phyloP scores from a whole-genome alignment of 2,113 vertebrate genomes.

The Natator depressus region DNA sequence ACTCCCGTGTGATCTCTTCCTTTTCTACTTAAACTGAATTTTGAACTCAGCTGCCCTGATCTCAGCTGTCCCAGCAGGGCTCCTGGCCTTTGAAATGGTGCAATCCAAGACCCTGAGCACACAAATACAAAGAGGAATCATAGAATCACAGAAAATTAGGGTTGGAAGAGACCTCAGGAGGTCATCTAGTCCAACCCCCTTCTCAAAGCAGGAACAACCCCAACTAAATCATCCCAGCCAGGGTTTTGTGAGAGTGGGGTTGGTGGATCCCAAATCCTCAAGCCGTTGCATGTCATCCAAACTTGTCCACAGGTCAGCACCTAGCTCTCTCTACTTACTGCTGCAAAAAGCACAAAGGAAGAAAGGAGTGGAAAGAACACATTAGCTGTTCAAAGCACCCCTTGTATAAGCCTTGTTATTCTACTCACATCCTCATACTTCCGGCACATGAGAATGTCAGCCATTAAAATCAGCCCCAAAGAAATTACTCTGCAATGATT shows the following conservation, averaged over 20 bases:
- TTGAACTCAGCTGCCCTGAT: background rate
- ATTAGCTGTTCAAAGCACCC: background rate
- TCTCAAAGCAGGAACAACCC: too few species aligned
- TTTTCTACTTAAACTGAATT: background rate
- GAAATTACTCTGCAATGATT: background rate
- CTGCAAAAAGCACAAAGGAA: slow-evolving; percentile 32
- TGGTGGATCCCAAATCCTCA: background rate
- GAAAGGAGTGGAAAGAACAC: background rate
- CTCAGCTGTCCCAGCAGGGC: background rate
- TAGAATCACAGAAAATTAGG: too few species aligned
- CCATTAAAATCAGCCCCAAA: slow-evolving; percentile 11
- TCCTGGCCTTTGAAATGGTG: background rate
- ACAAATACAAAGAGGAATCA: background rate
- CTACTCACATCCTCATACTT: background rate
- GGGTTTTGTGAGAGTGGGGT: background rate
- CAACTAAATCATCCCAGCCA: too few species aligned
- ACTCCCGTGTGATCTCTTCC: background rate
- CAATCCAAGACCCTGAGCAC: background rate
- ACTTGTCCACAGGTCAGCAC: background rate
- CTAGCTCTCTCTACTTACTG: background rate
- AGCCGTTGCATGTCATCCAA: background rate
- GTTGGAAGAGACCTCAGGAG: too few species aligned
- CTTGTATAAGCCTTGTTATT: background rate
- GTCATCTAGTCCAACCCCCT: too few species aligned
- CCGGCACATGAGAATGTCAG: slow-evolving; percentile 20